phyloP scores from a whole-genome alignment of 2,113 vertebrate species.

The Ancistrus triradiatus region DNA sequence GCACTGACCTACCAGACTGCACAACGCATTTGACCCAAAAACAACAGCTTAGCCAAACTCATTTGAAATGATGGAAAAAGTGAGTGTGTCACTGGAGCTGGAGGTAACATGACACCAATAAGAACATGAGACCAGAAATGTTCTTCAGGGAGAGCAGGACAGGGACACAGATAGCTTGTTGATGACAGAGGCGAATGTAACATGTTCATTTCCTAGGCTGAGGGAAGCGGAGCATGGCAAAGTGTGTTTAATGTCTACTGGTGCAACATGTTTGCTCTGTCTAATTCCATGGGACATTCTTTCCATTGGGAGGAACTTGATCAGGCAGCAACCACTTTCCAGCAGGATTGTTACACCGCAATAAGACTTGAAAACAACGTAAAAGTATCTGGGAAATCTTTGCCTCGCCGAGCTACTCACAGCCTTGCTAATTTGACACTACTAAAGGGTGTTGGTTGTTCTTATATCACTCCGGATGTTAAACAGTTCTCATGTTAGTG shows the following conservation, averaged over 20 bases:
- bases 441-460: too few relatives aligned
- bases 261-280: constrained; percentile 56
- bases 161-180: constrained; percentile 35
- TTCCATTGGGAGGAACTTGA: constrained; percentile 52
- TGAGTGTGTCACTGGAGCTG: constrained; percentile 28
- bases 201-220: constrained; percentile 38
- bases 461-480: too few relatives aligned
- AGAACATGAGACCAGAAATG: constrained; percentile 13
- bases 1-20: background rate
- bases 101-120: constrained; percentile 20
- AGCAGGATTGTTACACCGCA: constrained; percentile 3
- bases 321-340: constrained; percentile 8
- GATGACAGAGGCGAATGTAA: constrained; percentile 35
- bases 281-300: constrained; percentile 55
- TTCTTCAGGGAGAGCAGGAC: constrained; percentile 5
- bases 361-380: too few relatives aligned
- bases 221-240: constrained; percentile 37
- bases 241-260: constrained; percentile 57
- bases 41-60: background rate
- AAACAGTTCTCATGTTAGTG: too few relatives aligned
- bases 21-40: too few relatives aligned
- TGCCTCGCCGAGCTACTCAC: too few relatives aligned
- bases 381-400: too few relatives aligned
- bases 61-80: constrained; percentile 12
- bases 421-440: too few relatives aligned